phyloP scores from a whole-genome alignment of 1,140 invertebrate genomes.

The Drosophila miranda region DNA sequence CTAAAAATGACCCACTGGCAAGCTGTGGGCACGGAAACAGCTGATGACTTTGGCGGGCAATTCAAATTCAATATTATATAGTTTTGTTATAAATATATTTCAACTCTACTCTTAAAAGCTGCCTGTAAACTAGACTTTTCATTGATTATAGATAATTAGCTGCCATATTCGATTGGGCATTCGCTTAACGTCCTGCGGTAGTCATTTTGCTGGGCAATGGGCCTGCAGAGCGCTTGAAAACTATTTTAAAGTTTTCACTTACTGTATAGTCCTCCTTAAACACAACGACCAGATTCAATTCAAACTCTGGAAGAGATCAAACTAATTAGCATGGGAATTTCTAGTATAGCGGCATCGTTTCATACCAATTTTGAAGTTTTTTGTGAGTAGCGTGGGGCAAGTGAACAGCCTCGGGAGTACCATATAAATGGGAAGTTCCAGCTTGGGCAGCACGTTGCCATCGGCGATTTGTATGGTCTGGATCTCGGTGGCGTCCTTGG shows the following conservation, averaged over 20 bases:
- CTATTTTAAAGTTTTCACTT: conserved; percentile 94
- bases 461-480: conserved; percentile 99
- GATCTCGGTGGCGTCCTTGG: conserved; percentile 97
- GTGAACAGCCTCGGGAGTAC: conserved; percentile 97
- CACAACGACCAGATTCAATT: conserved; percentile 96
- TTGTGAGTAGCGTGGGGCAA: conserved; percentile 94
- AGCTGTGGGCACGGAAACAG: no score
- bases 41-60: no score
- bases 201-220: conserved; percentile 48
- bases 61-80: no score
- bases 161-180: conserved; percentile 9
- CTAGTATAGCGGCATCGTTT: conserved; percentile 26
- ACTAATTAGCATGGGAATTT: conserved; percentile 53
- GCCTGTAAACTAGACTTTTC: no score
- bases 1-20: no score
- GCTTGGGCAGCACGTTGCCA: conserved; percentile 91
- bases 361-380: conserved; percentile 97
- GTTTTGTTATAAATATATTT: no score
- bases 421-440: conserved; percentile 96
- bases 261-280: conserved; percentile 97
- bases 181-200: conserved; percentile 44
- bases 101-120: no score
- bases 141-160: conserved; percentile 5
- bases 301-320: conserved; percentile 91
- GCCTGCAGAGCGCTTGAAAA: conserved; percentile 58